These are phyloP conservation scores for Myopa tessellatipennis DNA, from an alignment of 2,888 invertebrate species.

Conservation along the genomic window DNA sequence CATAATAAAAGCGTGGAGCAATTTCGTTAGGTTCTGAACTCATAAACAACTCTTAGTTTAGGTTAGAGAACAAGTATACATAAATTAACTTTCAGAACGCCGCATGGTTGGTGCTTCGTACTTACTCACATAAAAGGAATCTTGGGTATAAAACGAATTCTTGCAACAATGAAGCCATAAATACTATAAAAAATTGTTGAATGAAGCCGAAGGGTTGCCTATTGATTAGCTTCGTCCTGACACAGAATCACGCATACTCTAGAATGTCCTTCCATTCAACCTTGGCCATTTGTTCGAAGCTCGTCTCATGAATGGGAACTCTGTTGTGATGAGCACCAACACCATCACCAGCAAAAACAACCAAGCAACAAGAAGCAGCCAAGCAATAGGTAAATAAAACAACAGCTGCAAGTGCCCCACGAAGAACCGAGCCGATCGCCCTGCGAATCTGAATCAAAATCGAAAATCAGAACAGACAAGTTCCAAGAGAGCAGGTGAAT, in stretches of 20 bases:
- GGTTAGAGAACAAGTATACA: too few relatives aligned
- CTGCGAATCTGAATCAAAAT: conserved; percentile 47
- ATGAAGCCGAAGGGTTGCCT: conserved; percentile 15
- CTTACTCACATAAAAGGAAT: too few relatives aligned
- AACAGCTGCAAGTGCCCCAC: neutral
- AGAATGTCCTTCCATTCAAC: neutral
- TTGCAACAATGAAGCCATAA: neutral
- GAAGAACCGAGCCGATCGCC: neutral
- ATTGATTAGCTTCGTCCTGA: neutral
- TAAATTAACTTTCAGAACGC: too few relatives aligned
- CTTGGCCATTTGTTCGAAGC: too few relatives aligned
- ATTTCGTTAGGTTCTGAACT: too few relatives aligned
- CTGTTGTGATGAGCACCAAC: neutral
- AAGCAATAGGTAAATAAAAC: neutral
- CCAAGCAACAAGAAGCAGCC: conserved; percentile 17
- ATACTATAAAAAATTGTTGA: neutral
- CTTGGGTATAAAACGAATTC: too few relatives aligned
- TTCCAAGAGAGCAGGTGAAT: conserved; percentile 57
- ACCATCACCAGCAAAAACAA: conserved; percentile 47
- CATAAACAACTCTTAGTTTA: too few relatives aligned
- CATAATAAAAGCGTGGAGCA: too few relatives aligned
- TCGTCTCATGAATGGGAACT: neutral
- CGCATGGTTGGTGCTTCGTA: too few relatives aligned
- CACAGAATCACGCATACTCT: neutral
- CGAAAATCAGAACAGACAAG: conserved; percentile 25